Base-by-base conservation (phyloP, 2,797 vertebrate genomes). In the Aplochiton taeniatus region DNA sequence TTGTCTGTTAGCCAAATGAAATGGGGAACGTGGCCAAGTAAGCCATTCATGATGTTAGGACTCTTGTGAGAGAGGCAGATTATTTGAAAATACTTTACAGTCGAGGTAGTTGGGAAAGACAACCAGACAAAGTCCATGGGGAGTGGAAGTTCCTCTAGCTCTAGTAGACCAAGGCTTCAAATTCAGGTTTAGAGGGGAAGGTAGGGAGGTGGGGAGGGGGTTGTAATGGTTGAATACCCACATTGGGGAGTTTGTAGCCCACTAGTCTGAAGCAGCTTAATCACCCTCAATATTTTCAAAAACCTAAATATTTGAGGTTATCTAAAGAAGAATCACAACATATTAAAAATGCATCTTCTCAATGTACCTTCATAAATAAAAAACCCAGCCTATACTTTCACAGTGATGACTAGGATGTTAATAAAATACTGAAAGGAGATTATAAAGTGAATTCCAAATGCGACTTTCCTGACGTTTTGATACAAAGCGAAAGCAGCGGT, bases 81-180 rank as follows among this genome's bases (percentile, higher is more conserved):
- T 82, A 84, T 78, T 83, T 82, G 79, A 87, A 87, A 94, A 95
- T 90, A 93, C 94, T 94, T 92, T 91, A 90, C 83, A 92, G 93
- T 93, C 94, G 96, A 98, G 96, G 95, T 98, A 98, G 96, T 94
- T 96, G 94, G 92, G 90, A 88, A 87, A 85, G 84, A 92, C 90
- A 91, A 89, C 84, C 90, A 85, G 88, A 87, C 76, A 83, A 66
- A 89, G 78, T 83, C 78, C 47, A 71, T 77, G 73, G 74, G 79
- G 31, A 6, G 31, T 31, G 31, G 6, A 6, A 31, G 31, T 31
- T 31, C 31, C 31, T 31, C 31, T 31, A 31, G 31, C 31, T 31
- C 31, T 31, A 31, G 31, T 31, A 31, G 31, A 31, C 31, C 31
- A 31, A 31, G 31, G 31, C 31, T 31, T 63, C 76, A 70, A 75